Evolutionary conservation across 2,797 vertebrate genomes (phyloP), one percentile per base, ranked within the genome.

Genomic region (Galagoides demidoff): DNA sequence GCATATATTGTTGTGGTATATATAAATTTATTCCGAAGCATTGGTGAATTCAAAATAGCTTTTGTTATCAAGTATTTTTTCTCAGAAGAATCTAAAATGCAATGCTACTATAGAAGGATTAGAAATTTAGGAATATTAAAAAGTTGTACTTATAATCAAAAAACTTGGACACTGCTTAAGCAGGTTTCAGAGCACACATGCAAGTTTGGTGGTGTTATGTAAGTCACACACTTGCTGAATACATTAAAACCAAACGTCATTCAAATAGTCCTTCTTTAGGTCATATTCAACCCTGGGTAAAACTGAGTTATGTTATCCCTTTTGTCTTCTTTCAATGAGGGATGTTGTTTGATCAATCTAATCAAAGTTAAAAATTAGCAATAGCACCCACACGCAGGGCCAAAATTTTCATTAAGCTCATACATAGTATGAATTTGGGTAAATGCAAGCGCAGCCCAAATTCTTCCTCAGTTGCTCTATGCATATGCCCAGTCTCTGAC

Each of bases 51-150:
- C 12, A 89, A 78, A 82, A 96, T 11, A 87, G 19, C 23, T 89
- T 96, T 93, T 85, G 23, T 88, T 63, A 68, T 90, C 64, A 86
- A 63, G 27, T 31, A 2, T 89, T 95, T 97, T 95, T 97, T 89
- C 70, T 89, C 64, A 78, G 52, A 61, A 85, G 29, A 95, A 79
- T 25, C 57, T 92, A 92, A 96, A 70, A 55, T 66, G 29, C n/a
- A 85, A 85, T 77, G 10, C 19, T 92, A 4, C 64, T 78, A 83
- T 57, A 14, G 61, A 12, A 7, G 14, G 23, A 79, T 95, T 57
- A 79, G 55, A 79, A 37, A 89, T 12, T 68, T 14, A 1, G 10
- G 39, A 31, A 55, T 7, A 68, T 86, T 82, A 64, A 19, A 83
- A 63, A 74, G 20, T 5, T 73, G 82, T 94, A 31, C 34, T 85